A percentile compares a stretch with the other conserved stretches of the same genome.
These are phyloP conservation scores for Tragelaphus buxtoni DNA, from an alignment of 2,113 vertebrate genomes.

Conservation along the genomic window DNA sequence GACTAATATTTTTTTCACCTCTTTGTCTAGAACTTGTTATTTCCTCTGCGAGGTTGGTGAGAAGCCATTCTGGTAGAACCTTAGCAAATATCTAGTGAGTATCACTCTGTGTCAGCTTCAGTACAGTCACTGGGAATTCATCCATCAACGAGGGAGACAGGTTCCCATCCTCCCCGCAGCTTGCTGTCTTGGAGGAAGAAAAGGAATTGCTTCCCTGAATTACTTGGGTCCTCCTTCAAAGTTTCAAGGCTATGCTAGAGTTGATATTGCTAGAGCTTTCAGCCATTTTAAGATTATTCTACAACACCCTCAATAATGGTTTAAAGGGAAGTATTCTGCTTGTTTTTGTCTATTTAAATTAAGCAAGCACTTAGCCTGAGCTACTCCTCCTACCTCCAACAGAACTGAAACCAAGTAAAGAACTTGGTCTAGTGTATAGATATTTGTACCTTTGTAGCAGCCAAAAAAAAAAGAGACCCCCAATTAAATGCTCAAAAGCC, in stretches of 20 bases:
- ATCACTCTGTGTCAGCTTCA: not conserved
- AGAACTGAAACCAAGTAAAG: not conserved
- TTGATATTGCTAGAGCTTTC: not conserved
- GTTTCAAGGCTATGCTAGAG: not conserved
- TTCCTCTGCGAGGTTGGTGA: not conserved
- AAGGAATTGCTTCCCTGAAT: not conserved
- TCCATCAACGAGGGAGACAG: not conserved
- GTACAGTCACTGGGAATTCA: not conserved
- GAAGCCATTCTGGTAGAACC: not conserved
- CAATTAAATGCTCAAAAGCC: slow-evolving; percentile 47
- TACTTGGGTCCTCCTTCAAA: not conserved
- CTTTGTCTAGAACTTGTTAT: not conserved
- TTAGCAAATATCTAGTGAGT: not conserved
- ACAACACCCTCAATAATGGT: not conserved
- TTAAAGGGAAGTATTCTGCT: not conserved
- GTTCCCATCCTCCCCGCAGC: not conserved
- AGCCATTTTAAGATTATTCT: not conserved
- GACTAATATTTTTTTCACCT: not conserved
- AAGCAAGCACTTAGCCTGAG: not conserved
- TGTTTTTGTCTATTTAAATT: not conserved
- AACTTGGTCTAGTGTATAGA: slow-evolving; percentile 11
- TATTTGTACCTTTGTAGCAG: slow-evolving; percentile 32
- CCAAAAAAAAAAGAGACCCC: not conserved
- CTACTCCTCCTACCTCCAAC: not conserved
- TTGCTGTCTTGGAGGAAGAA: not conserved